Evolutionary conservation across 2,113 vertebrate genomes (phyloP).

Genomic region (Apus apus): DNA sequence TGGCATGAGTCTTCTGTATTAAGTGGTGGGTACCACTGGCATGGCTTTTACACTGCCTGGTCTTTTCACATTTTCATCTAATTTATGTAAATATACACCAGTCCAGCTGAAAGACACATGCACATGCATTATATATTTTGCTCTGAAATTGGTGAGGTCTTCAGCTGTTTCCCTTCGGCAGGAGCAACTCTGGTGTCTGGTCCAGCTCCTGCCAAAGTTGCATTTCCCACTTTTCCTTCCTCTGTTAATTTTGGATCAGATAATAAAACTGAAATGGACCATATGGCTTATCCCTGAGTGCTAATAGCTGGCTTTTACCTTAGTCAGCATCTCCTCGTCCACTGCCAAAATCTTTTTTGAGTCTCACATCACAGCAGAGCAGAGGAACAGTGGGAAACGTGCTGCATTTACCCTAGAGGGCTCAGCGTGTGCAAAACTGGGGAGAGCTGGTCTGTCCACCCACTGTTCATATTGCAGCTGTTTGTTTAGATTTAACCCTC

Average conservation of each 20-base stretch:
- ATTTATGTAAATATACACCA: neutral
- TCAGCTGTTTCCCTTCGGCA: neutral
- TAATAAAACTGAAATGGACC: neutral
- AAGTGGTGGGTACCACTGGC: neutral
- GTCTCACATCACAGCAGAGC: neutral
- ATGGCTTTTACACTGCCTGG: neutral
- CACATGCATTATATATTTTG: neutral
- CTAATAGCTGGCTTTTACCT: conserved; percentile 9
- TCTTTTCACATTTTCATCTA: neutral
- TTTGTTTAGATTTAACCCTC: neutral
- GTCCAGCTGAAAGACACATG: neutral
- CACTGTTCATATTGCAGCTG: neutral
- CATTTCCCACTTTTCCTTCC: neutral
- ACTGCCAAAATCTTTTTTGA: neutral
- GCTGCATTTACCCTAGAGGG: neutral
- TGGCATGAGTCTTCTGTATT: fast-evolving
- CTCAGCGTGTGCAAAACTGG: neutral
- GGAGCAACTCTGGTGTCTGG: fast-evolving
- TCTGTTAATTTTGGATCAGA: neutral
- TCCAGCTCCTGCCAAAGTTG: neutral
- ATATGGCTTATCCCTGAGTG: conserved; percentile 6
- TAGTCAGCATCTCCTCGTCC: neutral
- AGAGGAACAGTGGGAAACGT: neutral
- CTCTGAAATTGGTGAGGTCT: neutral
- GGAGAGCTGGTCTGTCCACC: neutral